Conservation (phyloP, 1,140 invertebrate genomes). For the Nasonia longicornis region DNA sequence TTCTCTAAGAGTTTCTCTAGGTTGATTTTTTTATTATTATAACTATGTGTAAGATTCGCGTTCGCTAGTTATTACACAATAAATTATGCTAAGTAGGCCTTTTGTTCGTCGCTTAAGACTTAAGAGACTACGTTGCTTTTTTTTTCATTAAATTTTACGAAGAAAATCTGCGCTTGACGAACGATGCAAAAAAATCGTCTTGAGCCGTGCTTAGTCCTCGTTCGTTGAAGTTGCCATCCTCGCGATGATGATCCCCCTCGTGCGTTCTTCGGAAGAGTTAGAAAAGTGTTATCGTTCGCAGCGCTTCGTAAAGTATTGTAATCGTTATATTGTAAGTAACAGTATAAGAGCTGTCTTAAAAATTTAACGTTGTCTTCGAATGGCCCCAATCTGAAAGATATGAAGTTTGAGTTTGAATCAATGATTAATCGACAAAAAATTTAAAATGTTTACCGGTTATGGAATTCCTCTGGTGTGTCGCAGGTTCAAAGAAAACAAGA, state of each 20-base stretch:
- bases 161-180: conserved; percentile 32
- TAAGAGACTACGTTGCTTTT: conserved; percentile 42
- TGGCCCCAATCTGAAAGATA: conserved; percentile 66
- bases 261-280: conserved; percentile 34
- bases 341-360: conserved; percentile 56
- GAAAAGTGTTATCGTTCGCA: conserved; percentile 41
- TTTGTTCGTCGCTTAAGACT: conserved; percentile 57
- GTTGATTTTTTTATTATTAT: conserved; percentile 16
- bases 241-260: conserved; percentile 36
- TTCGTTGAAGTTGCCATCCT: conserved; percentile 43
- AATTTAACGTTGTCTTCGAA: conserved; percentile 64
- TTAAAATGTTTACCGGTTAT: conserved; percentile 56
- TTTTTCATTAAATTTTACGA: conserved; percentile 30
- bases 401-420: conserved; percentile 18
- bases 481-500: conserved; percentile 58
- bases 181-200: conserved; percentile 40
- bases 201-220: conserved; percentile 21
- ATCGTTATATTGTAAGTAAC: conserved; percentile 48
- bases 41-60: conserved; percentile 31
- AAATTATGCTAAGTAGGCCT: conserved; percentile 60
- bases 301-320: conserved; percentile 49
- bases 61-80: conserved; percentile 47
- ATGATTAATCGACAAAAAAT: conserved; percentile 4
- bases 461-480: conserved; percentile 56
- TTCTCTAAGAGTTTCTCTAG: conserved; percentile 30